Percentiles rank a stretch among this genome's conserved stretches.
These are phyloP conservation scores for Chascanopsetta lugubris DNA, from an alignment of 2,113 vertebrate genomes.

Conservation along the genomic window DNA sequence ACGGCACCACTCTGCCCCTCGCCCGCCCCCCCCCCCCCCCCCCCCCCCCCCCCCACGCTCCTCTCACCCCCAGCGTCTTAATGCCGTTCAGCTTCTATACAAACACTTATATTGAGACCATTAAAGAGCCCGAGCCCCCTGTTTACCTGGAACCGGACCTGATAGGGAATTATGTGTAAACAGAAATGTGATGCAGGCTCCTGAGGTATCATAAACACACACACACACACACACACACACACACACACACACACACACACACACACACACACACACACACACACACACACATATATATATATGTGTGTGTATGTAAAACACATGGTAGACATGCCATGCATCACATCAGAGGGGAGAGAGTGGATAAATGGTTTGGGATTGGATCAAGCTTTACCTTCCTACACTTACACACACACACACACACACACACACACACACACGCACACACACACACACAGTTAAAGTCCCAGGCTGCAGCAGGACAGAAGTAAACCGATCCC, in stretches of 20 bases:
- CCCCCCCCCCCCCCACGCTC: neutral
- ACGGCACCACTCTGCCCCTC: constrained; percentile 17
- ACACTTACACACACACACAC: constrained; percentile 21
- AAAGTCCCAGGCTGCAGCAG: constrained; percentile 40
- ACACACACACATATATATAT: too few relatives aligned
- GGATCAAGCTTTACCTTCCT: neutral
- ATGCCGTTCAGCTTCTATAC: constrained; percentile 45
- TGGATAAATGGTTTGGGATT: neutral
- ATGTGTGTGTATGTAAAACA: neutral
- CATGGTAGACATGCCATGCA: neutral
- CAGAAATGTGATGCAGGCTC: neutral
- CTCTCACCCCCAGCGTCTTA: constrained; percentile 34
- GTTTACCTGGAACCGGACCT: constrained; percentile 39
- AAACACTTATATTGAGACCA: constrained; percentile 45
- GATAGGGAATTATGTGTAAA: constrained; percentile 32
- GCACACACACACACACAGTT: constrained; percentile 46
- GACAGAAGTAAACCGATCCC: constrained; percentile 64
- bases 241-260: too few relatives aligned
- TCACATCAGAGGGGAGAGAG: neutral
- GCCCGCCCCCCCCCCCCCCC: neutral
- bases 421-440: constrained; percentile 37
- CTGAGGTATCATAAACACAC: neutral
- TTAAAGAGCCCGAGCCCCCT: constrained; percentile 40
- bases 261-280: too few relatives aligned
- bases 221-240: too few relatives aligned